These are phyloP conservation scores for Entomobrya proxima DNA, from an alignment of 2,888 invertebrate species.

Conservation along the genomic window DNA sequence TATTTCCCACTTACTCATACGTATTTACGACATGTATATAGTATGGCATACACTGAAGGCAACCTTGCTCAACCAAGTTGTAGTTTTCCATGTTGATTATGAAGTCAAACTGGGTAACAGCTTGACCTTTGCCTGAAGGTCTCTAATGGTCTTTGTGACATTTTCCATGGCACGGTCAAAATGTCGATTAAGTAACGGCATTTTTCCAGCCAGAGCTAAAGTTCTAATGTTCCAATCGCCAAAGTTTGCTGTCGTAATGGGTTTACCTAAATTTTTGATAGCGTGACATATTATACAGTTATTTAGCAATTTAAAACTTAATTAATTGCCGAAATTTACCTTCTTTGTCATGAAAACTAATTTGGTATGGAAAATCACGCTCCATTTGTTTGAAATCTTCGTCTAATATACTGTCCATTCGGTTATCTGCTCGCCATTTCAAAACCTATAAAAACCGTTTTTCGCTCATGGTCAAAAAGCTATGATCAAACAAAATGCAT, in stretches of 20 bases:
- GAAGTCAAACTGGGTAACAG: constrained; percentile 30
- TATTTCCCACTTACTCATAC: background rate
- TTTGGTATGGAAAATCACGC: constrained; percentile 39
- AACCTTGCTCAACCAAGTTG: constrained; percentile 46
- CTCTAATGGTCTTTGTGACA: background rate
- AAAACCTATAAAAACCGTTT: constrained; percentile 6
- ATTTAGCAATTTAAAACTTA: background rate
- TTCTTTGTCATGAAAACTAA: constrained; percentile 27
- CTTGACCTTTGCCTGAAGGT: constrained; percentile 11
- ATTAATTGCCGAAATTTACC: no score
- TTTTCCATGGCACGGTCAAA: constrained; percentile 33
- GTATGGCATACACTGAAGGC: constrained; percentile 47
- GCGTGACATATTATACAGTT: background rate
- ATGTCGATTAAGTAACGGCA: background rate
- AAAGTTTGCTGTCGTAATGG: background rate
- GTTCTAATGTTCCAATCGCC: constrained; percentile 43
- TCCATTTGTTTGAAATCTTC: constrained; percentile 15
- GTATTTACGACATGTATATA: constrained; percentile 39
- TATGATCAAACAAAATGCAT: no score
- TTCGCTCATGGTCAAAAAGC: no score
- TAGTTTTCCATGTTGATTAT: constrained; percentile 41
- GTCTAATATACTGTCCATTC: constrained; percentile 16
- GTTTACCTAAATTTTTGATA: background rate
- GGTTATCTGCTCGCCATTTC: constrained; percentile 21
- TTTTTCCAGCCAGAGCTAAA: background rate